phyloP scores from a whole-genome alignment of 2,797 vertebrate species.

The Myiothlypis chrysogaster region DNA sequence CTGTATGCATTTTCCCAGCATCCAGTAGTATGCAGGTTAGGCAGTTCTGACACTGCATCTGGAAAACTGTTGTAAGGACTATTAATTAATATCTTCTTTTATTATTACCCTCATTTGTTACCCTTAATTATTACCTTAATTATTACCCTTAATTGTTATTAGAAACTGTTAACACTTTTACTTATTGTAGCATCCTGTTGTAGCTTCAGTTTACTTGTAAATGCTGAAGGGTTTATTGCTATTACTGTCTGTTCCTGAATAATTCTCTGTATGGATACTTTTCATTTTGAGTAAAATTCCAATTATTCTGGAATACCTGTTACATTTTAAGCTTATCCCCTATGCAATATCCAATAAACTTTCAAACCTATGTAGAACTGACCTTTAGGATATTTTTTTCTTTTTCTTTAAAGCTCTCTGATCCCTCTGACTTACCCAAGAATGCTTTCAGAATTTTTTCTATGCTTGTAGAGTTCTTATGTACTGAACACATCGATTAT shows the following conservation, averaged over 20 bases:
- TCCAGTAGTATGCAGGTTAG: neutral
- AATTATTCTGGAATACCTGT: neutral
- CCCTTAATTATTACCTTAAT: neutral
- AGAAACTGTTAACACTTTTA: neutral
- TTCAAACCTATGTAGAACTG: conserved; percentile 16
- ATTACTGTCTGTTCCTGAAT: neutral
- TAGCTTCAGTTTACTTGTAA: neutral
- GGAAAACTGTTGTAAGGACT: neutral
- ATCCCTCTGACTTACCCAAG: conserved; percentile 95
- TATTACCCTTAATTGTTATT: neutral
- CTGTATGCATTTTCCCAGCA: neutral
- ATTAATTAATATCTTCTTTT: neutral
- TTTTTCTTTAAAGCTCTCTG: conserved; percentile 86
- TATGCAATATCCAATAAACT: neutral
- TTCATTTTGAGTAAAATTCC: neutral
- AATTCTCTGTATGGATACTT: neutral
- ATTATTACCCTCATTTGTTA: neutral
- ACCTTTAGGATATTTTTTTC: conserved; percentile 3
- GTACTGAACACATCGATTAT: conserved; percentile 98
- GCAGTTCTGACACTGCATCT: neutral
- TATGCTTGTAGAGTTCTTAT: conserved; percentile 96
- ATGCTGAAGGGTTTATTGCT: neutral
- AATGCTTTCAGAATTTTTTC: conserved; percentile 97
- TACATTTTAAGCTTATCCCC: conserved; percentile 8
- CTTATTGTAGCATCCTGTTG: neutral